A percentile compares a stretch with the other conserved stretches of the same genome.
These are phyloP conservation scores for Carettochelys insculpta DNA, from an alignment of 2,113 vertebrate species.

Conservation along the genomic window DNA sequence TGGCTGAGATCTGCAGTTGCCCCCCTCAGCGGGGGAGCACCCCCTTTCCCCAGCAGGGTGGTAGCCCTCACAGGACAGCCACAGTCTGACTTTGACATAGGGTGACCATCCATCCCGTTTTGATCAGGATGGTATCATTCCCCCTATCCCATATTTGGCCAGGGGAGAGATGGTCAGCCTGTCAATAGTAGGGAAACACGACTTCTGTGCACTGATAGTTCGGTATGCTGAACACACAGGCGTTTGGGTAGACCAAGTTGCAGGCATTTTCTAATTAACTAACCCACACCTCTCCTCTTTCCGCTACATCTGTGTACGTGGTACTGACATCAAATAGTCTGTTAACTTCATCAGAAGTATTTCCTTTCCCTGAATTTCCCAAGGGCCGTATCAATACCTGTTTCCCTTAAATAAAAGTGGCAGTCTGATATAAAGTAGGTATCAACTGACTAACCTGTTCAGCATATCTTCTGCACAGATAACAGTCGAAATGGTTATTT, in stretches of 20 bases:
- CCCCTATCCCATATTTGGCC: too few relatives aligned
- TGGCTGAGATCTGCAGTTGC: too few relatives aligned
- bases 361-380: slow-evolving; percentile 59
- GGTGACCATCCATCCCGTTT: too few relatives aligned
- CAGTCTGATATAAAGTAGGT: slow-evolving; percentile 8
- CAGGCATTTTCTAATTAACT: slow-evolving; percentile 69
- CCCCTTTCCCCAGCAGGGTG: too few relatives aligned
- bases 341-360: slow-evolving; percentile 64
- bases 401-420: slow-evolving; percentile 60
- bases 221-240: slow-evolving; percentile 25
- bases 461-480: slow-evolving; percentile 28
- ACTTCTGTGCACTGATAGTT: not conserved
- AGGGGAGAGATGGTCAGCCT: too few relatives aligned
- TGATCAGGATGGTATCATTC: too few relatives aligned
- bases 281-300: slow-evolving; percentile 43
- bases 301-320: slow-evolving; percentile 46
- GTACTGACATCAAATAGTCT: slow-evolving; percentile 56
- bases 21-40: too few relatives aligned
- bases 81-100: too few relatives aligned
- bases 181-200: not conserved
- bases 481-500: slow-evolving; percentile 41
- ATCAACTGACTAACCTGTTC: not conserved
- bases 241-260: slow-evolving; percentile 35
- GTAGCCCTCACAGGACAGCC: too few relatives aligned
- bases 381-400: slow-evolving; percentile 39